phyloP scores from a whole-genome alignment of 2,797 vertebrate species.

The Dryobates pubescens region DNA sequence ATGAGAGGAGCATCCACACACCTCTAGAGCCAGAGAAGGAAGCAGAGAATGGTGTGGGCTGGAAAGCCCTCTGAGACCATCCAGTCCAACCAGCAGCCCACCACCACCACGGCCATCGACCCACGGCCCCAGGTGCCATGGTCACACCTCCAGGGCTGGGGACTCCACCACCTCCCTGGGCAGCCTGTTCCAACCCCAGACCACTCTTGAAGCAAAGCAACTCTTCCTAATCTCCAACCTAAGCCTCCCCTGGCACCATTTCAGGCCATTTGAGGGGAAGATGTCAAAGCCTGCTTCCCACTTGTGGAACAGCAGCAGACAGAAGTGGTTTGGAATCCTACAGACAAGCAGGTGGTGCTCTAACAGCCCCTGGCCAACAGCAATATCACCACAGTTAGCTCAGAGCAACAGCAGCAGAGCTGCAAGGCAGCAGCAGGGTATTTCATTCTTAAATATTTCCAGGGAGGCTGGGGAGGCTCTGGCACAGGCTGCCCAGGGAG shows the following conservation, averaged over 20 bases:
- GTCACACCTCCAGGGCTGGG: too few species aligned
- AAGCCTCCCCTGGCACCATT: too few species aligned
- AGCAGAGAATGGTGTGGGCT: background rate
- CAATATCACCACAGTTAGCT: background rate
- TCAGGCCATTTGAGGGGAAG: background rate
- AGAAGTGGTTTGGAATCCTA: background rate
- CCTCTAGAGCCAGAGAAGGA: background rate
- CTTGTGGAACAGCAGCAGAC: background rate
- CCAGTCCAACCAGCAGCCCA: too few species aligned
- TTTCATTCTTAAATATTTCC: constrained; percentile 48
- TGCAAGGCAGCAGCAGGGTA: constrained; percentile 23
- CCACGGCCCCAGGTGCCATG: too few species aligned
- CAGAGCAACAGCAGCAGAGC: background rate
- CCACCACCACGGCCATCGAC: too few species aligned
- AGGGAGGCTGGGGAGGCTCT: too few species aligned
- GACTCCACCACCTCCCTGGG: too few species aligned
- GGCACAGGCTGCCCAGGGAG: too few species aligned
- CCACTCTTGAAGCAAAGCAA: too few species aligned
- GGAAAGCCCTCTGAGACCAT: background rate
- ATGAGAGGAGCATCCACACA: background rate
- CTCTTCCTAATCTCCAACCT: too few species aligned
- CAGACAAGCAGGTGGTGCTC: constrained; percentile 4
- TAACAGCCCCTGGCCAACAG: background rate
- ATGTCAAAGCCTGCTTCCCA: constrained; percentile 33
- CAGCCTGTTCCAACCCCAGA: too few species aligned